Percentiles rank a stretch among this genome's conserved stretches.
phyloP scores from a whole-genome alignment of 2,113 vertebrate species.

The Lynx canadensis region DNA sequence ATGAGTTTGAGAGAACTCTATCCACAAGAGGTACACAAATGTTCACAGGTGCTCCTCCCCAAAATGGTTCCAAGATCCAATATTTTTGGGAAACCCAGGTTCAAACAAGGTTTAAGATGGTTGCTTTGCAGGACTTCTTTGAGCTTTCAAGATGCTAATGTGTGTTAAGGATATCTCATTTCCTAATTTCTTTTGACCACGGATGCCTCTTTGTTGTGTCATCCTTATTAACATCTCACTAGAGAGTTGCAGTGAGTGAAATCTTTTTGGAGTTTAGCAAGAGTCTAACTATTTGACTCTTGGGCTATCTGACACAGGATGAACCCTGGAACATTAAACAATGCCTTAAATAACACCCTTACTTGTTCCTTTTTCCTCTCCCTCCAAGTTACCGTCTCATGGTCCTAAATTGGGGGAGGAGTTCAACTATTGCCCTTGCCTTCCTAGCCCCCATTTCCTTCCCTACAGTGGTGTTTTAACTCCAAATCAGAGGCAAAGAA shows the following conservation, averaged over 20 bases:
- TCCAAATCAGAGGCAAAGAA: conserved; percentile 38
- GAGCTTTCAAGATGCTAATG: background rate
- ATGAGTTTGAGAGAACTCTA: background rate
- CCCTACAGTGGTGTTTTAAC: background rate
- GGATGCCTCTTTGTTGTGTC: background rate
- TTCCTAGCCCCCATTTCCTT: background rate
- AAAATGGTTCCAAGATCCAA: background rate
- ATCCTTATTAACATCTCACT: background rate
- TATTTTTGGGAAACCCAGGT: background rate
- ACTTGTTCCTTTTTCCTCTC: background rate
- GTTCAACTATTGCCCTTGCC: background rate
- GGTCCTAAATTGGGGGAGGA: background rate
- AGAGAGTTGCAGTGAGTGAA: background rate
- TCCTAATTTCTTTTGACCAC: background rate
- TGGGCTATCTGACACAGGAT: background rate
- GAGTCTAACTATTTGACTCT: background rate
- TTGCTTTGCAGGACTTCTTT: conserved; percentile 17
- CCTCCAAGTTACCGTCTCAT: background rate
- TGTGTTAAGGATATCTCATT: background rate
- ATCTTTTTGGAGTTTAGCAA: background rate
- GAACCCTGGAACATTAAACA: background rate
- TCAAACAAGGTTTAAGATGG: background rate
- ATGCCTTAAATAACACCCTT: background rate
- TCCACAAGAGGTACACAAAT: background rate
- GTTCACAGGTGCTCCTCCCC: background rate